These are phyloP conservation scores for Zele albiditarsus DNA, from an alignment of 2,888 invertebrate genomes.

Conservation along the genomic window DNA sequence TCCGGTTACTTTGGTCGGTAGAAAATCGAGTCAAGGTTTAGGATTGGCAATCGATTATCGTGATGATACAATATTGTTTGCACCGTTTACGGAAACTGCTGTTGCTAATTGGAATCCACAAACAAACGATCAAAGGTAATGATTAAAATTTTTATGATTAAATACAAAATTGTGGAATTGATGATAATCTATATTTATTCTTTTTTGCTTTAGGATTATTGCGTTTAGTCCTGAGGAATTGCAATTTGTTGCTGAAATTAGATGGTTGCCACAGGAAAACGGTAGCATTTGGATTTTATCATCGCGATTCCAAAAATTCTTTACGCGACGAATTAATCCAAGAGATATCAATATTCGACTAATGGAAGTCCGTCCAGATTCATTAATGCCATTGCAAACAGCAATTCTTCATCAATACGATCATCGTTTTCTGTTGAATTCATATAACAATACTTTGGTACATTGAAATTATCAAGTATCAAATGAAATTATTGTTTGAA, in stretches of 20 bases:
- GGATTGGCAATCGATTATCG: slow-evolving; percentile 82
- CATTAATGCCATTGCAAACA: slow-evolving; percentile 35
- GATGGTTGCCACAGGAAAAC: slow-evolving; percentile 80
- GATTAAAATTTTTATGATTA: slow-evolving; percentile 4
- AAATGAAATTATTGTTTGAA: slow-evolving; percentile 8
- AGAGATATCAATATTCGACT: slow-evolving; percentile 84
- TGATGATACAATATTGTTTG: slow-evolving; percentile 85
- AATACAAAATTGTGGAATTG: neutral
- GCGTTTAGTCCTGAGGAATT: slow-evolving; percentile 82
- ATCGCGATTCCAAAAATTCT: slow-evolving; percentile 87
- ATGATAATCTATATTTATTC: slow-evolving; percentile 11
- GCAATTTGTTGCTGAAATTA: slow-evolving; percentile 86
- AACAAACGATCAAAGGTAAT: slow-evolving; percentile 81
- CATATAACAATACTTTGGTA: slow-evolving; percentile 57
- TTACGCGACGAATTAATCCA: slow-evolving; percentile 79
- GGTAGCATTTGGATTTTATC: slow-evolving; percentile 84
- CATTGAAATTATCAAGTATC: slow-evolving; percentile 25
- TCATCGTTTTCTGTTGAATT: slow-evolving; percentile 44
- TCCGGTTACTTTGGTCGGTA: slow-evolving; percentile 85
- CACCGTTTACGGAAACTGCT: slow-evolving; percentile 86
- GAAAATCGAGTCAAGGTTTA: slow-evolving; percentile 89
- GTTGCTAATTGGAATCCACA: slow-evolving; percentile 86
- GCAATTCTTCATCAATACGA: slow-evolving; percentile 34
- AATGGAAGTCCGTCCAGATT: slow-evolving; percentile 75
- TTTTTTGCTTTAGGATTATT: slow-evolving; percentile 75